A percentile compares a stretch with the other conserved stretches of the same genome.
Conservation (phyloP, 2,888 invertebrate genomes). For the Trilocha varians region DNA sequence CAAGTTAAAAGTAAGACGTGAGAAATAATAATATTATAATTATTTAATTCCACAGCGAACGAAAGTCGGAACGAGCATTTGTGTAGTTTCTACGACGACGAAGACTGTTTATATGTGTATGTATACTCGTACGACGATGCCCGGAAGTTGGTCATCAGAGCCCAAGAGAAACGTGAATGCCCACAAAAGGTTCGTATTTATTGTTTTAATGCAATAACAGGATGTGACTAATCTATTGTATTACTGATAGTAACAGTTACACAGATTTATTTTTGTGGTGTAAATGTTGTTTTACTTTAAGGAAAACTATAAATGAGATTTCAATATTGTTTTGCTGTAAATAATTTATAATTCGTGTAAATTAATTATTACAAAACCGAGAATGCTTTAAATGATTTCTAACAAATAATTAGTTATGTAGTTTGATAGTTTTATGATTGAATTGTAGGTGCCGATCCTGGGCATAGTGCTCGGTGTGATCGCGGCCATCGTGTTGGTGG, state of each 20-base stretch:
- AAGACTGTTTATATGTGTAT: constrained; percentile 92
- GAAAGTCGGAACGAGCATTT: constrained; percentile 85
- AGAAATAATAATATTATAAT: neutral
- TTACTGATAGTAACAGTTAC: too few relatives aligned
- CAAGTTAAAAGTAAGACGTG: too few relatives aligned
- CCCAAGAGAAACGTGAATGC: constrained; percentile 88
- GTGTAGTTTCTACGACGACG: constrained; percentile 89
- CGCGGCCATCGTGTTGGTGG: constrained; percentile 95
- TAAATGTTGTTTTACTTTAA: too few relatives aligned
- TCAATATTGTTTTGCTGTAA: too few relatives aligned
- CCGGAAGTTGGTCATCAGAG: constrained; percentile 80
- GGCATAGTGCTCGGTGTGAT: constrained; percentile 96
- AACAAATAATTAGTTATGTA: neutral
- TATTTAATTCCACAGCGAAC: constrained; percentile 63
- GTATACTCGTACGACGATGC: constrained; percentile 86
- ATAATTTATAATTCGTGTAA: too few relatives aligned
- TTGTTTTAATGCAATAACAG: neutral
- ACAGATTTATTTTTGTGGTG: too few relatives aligned
- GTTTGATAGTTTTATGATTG: neutral
- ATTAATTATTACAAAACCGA: too few relatives aligned
- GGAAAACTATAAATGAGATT: too few relatives aligned
- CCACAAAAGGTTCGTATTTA: constrained; percentile 77
- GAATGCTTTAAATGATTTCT: too few relatives aligned
- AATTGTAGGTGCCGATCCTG: constrained; percentile 77
- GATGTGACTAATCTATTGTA: neutral